Evolutionary conservation across 1,140 invertebrate species (phyloP).

Genomic region (Drosophila elegans): DNA sequence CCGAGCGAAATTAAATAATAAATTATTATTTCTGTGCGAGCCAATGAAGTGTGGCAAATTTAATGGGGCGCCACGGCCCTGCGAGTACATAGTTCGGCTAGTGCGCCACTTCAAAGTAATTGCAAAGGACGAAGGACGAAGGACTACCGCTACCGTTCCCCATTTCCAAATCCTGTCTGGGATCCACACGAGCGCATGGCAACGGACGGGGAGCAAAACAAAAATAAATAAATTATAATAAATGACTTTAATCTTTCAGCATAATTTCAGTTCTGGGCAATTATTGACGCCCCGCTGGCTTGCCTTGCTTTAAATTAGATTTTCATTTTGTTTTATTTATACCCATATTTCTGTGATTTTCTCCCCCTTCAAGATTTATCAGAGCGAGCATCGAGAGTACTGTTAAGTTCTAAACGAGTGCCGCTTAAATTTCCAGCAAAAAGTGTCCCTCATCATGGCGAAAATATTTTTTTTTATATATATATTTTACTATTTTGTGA

Average conservation of each 20-base stretch:
- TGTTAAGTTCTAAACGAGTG: conserved; percentile 17
- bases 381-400: conserved; percentile 49
- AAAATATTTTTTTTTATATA: conserved; percentile 28
- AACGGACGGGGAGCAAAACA: conserved; percentile 36
- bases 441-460: conserved; percentile 26
- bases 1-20: conserved; percentile 73
- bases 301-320: conserved; percentile 54
- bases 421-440: conserved; percentile 31
- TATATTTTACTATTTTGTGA: neutral
- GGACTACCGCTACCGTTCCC: neutral
- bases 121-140: conserved; percentile 49
- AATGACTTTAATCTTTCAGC: conserved; percentile 73
- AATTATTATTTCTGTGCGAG: conserved; percentile 77
- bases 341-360: conserved; percentile 11
- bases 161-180: conserved; percentile 21
- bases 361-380: conserved; percentile 49
- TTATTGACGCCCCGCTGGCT: conserved; percentile 61
- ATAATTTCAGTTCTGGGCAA: conserved; percentile 69
- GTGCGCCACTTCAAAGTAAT: conserved; percentile 80
- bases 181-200: conserved; percentile 54
- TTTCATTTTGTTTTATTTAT: conserved; percentile 48
- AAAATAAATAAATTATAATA: conserved; percentile 68
- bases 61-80: conserved; percentile 65
- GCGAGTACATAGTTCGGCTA: conserved; percentile 71
- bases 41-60: conserved; percentile 82